A percentile compares a stretch with the other conserved stretches of the same genome.
Conservation (phyloP, 2,113 vertebrate genomes). For the Pachypanchax playfairii region DNA sequence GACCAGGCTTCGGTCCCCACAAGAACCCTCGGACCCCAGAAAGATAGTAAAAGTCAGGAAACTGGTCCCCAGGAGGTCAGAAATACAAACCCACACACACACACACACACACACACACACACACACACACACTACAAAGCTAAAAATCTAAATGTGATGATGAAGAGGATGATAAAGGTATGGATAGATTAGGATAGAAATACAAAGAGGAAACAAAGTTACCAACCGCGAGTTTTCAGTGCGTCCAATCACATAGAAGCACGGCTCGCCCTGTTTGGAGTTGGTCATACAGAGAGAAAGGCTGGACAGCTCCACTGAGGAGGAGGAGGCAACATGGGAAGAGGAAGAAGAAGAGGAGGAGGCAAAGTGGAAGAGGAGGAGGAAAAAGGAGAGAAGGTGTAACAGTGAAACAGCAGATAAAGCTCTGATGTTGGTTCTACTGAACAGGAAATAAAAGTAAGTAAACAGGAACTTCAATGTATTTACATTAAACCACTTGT, state of each 20-base stretch:
- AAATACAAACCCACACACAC: too few species aligned
- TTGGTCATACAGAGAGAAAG: slow-evolving; percentile 86
- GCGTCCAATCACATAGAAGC: slow-evolving; percentile 85
- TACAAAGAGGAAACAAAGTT: slow-evolving; percentile 28
- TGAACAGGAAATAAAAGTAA: not conserved
- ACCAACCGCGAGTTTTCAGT: slow-evolving; percentile 84
- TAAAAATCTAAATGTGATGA: not conserved
- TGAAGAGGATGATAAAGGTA: not conserved
- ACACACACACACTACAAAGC: not conserved
- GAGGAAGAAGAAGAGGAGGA: slow-evolving; percentile 3
- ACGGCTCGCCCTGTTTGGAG: slow-evolving; percentile 84
- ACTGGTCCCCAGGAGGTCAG: too few species aligned
- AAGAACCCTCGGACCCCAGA: too few species aligned
- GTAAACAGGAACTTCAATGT: not conserved
- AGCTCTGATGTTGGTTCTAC: too few species aligned
- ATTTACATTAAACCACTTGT: too few species aligned
- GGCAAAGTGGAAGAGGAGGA: slow-evolving; percentile 9
- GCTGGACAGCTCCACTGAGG: slow-evolving; percentile 84
- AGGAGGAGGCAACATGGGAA: too few species aligned
- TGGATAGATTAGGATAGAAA: not conserved
- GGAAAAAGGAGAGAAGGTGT: not conserved
- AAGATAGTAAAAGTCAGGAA: too few species aligned
- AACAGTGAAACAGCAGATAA: slow-evolving; percentile 15
- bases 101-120: too few species aligned
- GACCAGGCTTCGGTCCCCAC: too few species aligned